Conservation (phyloP, 1,140 invertebrate genomes). For the Formica selysi region DNA sequence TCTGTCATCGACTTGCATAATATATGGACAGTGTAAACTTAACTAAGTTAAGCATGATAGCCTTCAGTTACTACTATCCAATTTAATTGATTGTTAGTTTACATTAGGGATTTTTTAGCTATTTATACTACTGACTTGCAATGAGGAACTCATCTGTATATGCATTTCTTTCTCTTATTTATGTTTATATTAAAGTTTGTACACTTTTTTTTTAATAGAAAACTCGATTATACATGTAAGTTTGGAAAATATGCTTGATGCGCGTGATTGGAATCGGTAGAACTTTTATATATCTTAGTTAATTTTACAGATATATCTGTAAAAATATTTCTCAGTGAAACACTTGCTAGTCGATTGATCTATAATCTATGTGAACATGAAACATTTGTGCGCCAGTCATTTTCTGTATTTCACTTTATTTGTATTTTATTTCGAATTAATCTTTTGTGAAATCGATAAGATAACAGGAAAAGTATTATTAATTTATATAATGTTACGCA, state of each 20-base stretch:
- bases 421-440: slow-evolving; percentile 71
- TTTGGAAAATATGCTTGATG: slow-evolving; percentile 34
- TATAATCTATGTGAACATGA: slow-evolving; percentile 14
- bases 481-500: slow-evolving; percentile 75
- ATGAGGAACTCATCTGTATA: slow-evolving; percentile 58
- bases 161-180: slow-evolving; percentile 63
- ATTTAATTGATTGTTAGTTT: background rate
- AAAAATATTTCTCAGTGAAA: background rate
- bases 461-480: slow-evolving; percentile 82
- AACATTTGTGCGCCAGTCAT: slow-evolving; percentile 65
- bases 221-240: slow-evolving; percentile 24
- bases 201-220: slow-evolving; percentile 50
- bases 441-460: slow-evolving; percentile 69
- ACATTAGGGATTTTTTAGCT: background rate
- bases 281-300: slow-evolving; percentile 47
- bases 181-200: slow-evolving; percentile 53
- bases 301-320: background rate
- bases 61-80: background rate
- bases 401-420: slow-evolving; percentile 72
- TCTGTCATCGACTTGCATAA: background rate
- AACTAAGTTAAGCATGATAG: background rate
- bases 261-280: slow-evolving; percentile 23
- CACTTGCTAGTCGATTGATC: slow-evolving; percentile 9
- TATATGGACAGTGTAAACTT: background rate
- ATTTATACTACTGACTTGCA: slow-evolving; percentile 7